Evolutionary conservation across 2,888 invertebrate species (phyloP), one percentile per base, ranked within the genome.

Genomic region (Epirrita christyi): DNA sequence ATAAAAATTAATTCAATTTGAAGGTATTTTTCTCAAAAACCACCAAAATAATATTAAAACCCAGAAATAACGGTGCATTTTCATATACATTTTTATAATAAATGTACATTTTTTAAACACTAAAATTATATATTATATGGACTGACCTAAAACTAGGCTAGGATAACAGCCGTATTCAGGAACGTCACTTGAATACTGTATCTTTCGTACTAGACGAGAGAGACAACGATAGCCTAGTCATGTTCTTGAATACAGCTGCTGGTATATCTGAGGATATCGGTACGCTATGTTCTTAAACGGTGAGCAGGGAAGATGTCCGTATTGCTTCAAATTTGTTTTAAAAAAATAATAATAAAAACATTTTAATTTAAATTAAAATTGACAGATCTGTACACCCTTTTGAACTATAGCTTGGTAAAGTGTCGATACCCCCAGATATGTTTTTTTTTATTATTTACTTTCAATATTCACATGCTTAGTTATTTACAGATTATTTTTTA

Each of bases 401-500:
- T 9, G 2, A 37, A 48, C 47, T n/a, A 43, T 1, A 38, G 34
- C 55, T 8, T 6, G 8, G 6, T 38, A 36, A n/a, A 13, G 13
- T 4, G 38, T n/a, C 36, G 41, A 28, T 32, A 29, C 42, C 54
- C 55, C 10, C 46, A 55, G 38, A 41, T 21, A 4, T 21, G 4
- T 34, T 40, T 47, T 41, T 40, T 47, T 46, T 21, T 3, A 21
- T 52, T 34, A 28, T 49, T 41, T 41, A 42, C 10, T 43, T 47
- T 51, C 44, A 34, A 48, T 57, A 50, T 50, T 56, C 48, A 61
- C 56, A 61, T 53, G 43, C 52, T 57, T 56, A 50, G 38, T 43
- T 56, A 55, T 59, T 55, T 59, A 58, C 57, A 63, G 57, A 58
- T 56, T 55, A 60, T 55, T 62, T 66, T 64, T 62, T 60, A 53